Evolutionary conservation across 2,797 vertebrate species (phyloP), one percentile per base, ranked within the genome.

Genomic region (Gallinago solitaria): DNA sequence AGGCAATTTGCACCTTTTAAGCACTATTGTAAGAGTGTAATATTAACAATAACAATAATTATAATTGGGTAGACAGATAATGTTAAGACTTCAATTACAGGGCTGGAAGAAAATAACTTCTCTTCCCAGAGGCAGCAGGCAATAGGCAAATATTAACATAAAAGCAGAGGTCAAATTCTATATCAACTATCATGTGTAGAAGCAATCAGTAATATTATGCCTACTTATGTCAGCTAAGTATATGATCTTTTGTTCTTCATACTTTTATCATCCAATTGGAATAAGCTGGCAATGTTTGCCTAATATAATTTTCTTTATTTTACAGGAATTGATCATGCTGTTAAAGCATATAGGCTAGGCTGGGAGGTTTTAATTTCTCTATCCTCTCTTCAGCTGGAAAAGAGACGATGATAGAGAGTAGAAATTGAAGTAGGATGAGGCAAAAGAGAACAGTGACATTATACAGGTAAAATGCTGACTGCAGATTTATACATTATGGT

Each of bases 71-170:
- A 37, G 70, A 73, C 23, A 90, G 80, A 74, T 64, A 89, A 92
- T 28, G 53, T 24, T 87, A 60, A 77, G 30, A 53, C 45, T 82
- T 83, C 39, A 60, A 14, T 67, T 90, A 68, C n/a, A 74, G 25
- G 51, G 16, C 16, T 57, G 33, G 59, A 82, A 79, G 59, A 91
- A 86, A 89, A 43, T 39, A 89, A 67, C 23, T 77, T 69, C 63
- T 12, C 53, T 59, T 79, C 59, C 33, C 41, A 65, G 88, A 88
- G 89, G 63, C 65, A 90, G 76, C 24, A 84, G 65, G 16, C 93
- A 19, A 86, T 28, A 50, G 28, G 35, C 30, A 89, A 94, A 83
- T 63, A 91, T 88, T 91, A 95, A 94, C 23, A 88, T 48, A 93
- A 86, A 91, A 86, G 51, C 69, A 83, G 54, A 87, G 53, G 64